Evolutionary conservation across 1,140 invertebrate genomes (phyloP).

Genomic region (Octopus sinensis): DNA sequence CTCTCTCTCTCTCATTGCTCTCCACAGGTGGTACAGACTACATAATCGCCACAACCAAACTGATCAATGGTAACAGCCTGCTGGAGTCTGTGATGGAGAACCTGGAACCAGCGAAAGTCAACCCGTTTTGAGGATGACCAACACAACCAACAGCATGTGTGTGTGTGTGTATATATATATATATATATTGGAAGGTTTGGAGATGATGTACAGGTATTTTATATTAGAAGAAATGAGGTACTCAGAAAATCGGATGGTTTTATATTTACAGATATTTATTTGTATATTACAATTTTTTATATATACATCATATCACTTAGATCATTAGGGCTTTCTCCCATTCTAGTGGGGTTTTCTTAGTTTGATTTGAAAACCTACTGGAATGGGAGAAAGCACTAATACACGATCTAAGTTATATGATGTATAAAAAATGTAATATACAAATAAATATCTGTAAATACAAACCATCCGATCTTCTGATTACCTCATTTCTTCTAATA

Average conservation of each 20-base stretch:
- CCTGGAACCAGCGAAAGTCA: conserved; percentile 42
- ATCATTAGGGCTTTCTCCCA: too few species aligned
- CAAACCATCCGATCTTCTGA: too few species aligned
- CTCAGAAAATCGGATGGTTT: background rate
- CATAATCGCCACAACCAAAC: conserved; percentile 86
- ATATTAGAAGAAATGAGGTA: background rate
- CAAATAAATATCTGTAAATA: too few species aligned
- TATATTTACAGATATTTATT: background rate
- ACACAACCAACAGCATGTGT: too few species aligned
- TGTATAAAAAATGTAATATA: too few species aligned
- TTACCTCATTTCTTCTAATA: too few species aligned
- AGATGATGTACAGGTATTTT: background rate
- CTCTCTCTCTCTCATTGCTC: background rate
- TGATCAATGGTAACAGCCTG: conserved; percentile 87
- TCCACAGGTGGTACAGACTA: conserved; percentile 82
- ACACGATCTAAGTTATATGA: too few species aligned
- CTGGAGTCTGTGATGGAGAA: conserved; percentile 72
- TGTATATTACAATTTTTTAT: background rate
- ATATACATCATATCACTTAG: background rate
- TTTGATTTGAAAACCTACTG: too few species aligned
- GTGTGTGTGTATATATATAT: too few species aligned
- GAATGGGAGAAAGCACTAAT: too few species aligned
- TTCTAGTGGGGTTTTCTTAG: too few species aligned
- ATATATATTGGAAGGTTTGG: too few species aligned
- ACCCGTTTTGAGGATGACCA: conserved; percentile 41